Evolutionary conservation across 2,113 vertebrate genomes (phyloP).

Genomic region (Chitala chitala): DNA sequence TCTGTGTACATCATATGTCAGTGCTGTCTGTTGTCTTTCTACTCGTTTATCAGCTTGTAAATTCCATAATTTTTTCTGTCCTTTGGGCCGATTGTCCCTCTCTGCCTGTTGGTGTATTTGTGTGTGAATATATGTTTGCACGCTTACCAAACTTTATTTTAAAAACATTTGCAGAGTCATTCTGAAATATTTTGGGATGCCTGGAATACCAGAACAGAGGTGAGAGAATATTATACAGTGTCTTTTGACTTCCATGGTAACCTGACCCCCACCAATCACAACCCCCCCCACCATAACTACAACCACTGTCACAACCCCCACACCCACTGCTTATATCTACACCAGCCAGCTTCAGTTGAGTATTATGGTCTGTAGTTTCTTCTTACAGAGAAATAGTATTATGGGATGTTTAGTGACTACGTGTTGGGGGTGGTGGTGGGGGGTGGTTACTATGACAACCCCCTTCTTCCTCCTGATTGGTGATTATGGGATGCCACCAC

Average conservation of each 20-base stretch:
- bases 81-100: neutral
- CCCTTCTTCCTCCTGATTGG: conserved; percentile 33
- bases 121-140: neutral
- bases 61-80: neutral
- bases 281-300: neutral
- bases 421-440: conserved; percentile 16
- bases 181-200: conserved; percentile 23
- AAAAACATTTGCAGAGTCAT: conserved; percentile 18
- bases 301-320: neutral
- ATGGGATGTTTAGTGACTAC: conserved; percentile 24
- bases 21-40: neutral
- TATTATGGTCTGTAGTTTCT: conserved; percentile 29
- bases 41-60: neutral
- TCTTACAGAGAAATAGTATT: conserved; percentile 26
- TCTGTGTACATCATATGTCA: neutral
- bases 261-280: neutral
- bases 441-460: conserved; percentile 25
- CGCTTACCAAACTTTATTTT: conserved; percentile 8
- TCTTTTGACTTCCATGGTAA: conserved; percentile 28
- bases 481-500: conserved; percentile 32
- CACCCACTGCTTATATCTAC: conserved; percentile 10
- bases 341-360: conserved; percentile 9
- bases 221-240: conserved; percentile 21
- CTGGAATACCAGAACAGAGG: conserved; percentile 9
- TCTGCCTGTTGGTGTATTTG: conserved; percentile 1